These are phyloP conservation scores for Cephus spinipes DNA, from an alignment of 2,888 invertebrate genomes.

Conservation along the genomic window DNA sequence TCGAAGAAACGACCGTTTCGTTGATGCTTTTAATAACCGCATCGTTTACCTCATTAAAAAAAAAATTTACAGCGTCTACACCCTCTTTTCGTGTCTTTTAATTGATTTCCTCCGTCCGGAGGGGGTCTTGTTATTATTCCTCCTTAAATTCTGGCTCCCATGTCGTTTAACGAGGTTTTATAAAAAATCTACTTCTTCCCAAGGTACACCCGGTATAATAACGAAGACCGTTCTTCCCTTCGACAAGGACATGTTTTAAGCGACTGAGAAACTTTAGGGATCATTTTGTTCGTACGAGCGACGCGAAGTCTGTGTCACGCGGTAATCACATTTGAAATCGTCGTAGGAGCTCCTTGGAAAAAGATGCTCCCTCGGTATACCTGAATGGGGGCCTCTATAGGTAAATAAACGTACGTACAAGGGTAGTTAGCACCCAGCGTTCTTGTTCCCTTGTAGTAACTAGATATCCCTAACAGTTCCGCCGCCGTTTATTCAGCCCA, in stretches of 20 bases:
- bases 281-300: neutral
- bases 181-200: neutral
- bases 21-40: neutral
- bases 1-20: neutral
- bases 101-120: neutral
- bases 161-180: neutral
- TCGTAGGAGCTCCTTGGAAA: neutral
- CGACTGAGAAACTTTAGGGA: neutral
- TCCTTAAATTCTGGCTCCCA: neutral
- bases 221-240: neutral
- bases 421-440: conserved; percentile 48
- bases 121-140: neutral
- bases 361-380: neutral
- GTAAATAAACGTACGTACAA: conserved; percentile 37
- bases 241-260: neutral
- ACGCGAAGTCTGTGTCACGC: neutral
- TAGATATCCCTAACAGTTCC: conserved; percentile 44
- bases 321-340: neutral
- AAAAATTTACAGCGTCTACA: neutral
- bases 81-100: conserved; percentile 33
- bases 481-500: conserved; percentile 49
- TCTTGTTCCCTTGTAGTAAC: conserved; percentile 30
- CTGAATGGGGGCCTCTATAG: conserved; percentile 6
- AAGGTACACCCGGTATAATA: neutral
- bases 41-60: neutral